A percentile compares a stretch with the other conserved stretches of the same genome.
These are phyloP conservation scores for Sphaerophoria rueppellii DNA, from an alignment of 2,888 invertebrate species.

Conservation along the genomic window DNA sequence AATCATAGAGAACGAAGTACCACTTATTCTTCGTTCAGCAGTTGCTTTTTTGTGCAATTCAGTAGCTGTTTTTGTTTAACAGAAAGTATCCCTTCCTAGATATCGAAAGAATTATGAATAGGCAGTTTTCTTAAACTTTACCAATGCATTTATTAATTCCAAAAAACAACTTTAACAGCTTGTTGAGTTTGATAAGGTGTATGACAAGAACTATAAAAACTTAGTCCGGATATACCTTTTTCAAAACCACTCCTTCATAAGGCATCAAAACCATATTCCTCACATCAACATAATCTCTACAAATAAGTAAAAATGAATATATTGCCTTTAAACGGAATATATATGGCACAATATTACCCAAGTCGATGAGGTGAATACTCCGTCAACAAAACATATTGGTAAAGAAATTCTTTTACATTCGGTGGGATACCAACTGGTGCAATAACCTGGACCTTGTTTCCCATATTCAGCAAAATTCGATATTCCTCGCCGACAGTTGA, in stretches of 20 bases:
- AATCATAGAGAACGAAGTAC: too few relatives aligned
- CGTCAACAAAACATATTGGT: neutral
- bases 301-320: neutral
- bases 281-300: constrained; percentile 52
- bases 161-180: too few relatives aligned
- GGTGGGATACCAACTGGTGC: neutral
- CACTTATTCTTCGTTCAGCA: too few relatives aligned
- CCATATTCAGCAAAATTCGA: constrained; percentile 75
- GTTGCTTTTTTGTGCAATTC: too few relatives aligned
- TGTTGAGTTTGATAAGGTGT: too few relatives aligned
- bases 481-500: constrained; percentile 77
- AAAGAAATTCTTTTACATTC: neutral
- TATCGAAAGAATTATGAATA: too few relatives aligned
- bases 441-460: neutral
- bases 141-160: too few relatives aligned
- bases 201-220: too few relatives aligned
- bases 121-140: too few relatives aligned
- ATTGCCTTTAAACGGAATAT: neutral
- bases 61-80: too few relatives aligned
- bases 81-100: too few relatives aligned
- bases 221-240: constrained; percentile 14
- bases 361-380: constrained; percentile 4
- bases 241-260: constrained; percentile 78
- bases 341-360: neutral
- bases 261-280: constrained; percentile 76